Conservation (phyloP, 2,113 vertebrate genomes). For the Diadophis punctatus region DNA sequence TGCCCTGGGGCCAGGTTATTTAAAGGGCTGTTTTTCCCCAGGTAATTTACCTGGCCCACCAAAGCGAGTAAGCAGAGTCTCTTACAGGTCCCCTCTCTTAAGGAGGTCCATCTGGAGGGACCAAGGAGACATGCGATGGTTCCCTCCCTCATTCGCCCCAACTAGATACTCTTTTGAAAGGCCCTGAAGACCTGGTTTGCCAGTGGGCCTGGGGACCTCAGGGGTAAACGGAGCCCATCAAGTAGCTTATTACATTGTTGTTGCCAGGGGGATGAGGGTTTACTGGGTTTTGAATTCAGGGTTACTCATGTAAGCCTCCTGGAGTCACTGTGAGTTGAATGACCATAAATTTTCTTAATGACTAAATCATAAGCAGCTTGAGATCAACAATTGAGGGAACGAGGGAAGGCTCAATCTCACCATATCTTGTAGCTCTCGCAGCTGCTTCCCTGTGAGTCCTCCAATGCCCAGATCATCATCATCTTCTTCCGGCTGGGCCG, state of each 20-base stretch:
- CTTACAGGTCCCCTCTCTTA: no score
- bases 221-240: background rate
- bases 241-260: background rate
- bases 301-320: background rate
- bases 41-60: background rate
- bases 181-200: background rate
- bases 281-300: background rate
- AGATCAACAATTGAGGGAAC: background rate
- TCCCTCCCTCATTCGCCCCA: background rate
- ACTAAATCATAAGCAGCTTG: background rate
- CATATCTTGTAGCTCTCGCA: slow-evolving; percentile 93
- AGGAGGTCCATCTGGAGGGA: no score
- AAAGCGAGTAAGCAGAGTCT: no score
- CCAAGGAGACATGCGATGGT: no score
- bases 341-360: background rate
- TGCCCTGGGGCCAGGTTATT: background rate
- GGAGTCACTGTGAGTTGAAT: background rate
- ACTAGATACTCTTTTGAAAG: background rate
- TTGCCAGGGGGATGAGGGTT: background rate
- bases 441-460: slow-evolving; percentile 92
- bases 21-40: no score
- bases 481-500: slow-evolving; percentile 86
- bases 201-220: background rate
- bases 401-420: slow-evolving; percentile 59
- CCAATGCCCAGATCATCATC: slow-evolving; percentile 95